Base-by-base conservation (phyloP, 2,113 vertebrate genomes). In the Oxyura jamaicensis region DNA sequence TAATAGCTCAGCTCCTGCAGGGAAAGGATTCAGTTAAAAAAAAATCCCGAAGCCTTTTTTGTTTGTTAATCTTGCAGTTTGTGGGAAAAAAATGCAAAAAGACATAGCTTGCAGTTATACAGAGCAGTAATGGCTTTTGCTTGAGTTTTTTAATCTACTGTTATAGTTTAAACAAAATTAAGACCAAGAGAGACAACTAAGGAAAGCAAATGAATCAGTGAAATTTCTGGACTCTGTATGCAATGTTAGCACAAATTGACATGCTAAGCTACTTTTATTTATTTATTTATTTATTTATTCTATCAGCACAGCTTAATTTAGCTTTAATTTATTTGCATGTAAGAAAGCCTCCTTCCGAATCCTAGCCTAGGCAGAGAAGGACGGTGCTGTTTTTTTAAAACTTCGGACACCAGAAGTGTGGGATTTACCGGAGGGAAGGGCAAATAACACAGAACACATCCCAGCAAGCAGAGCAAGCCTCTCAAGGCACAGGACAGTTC, bases 21-120 rank as follows among this genome's bases (percentile, higher is more conserved):
- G 65, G 88, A 60, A 86, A 86, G 35, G 67, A 96, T 90, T 91
- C 91, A 90, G 44, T 20, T 29, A 26, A 75, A 77, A 59, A 59
- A 42, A 82, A 85, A 80, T 26, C 39, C 46, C 86, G 44, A 81
- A 90, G 73, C 60, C 17, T 11, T 22, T 15, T 17, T 13, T 55
- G 67, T 50, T 55, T 55, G 55, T 68, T 55, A 48, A 74, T 77
- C 41, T 75, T 80, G 10, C 66, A 31, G 9, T 73, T 94, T 90
- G 56, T 53, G 23, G 15, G 19, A 15, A 5, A 65, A 72, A 85
- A 90, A 79, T 48, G 44, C 41, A 53, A 48, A 85, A 73, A 50
- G n/a, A 35, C 14, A 41, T 52, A 69, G 65, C n/a, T 55, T 62
- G 23, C 39, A 53, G 36, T 58, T 85, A 68, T 9, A 89, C 69